Conservation (phyloP, 1,140 invertebrate species). For the Cardiocondyla obscurior region DNA sequence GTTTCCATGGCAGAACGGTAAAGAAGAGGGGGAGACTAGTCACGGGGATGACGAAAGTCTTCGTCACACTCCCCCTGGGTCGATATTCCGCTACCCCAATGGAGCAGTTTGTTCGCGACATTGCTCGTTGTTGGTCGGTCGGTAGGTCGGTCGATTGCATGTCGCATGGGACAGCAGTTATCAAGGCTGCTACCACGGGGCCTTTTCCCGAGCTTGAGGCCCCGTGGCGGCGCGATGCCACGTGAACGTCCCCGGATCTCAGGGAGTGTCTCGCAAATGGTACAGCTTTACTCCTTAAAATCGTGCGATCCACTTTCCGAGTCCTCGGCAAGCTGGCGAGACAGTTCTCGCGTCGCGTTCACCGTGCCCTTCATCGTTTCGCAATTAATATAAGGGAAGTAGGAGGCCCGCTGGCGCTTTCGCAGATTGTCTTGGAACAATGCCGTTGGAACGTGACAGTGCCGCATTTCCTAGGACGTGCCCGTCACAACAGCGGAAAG, state of each 20-base stretch:
- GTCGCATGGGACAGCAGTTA: conserved; percentile 80
- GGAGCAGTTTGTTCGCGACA: conserved; percentile 74
- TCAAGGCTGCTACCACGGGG: conserved; percentile 64
- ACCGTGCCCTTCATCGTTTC: neutral
- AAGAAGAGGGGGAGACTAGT: neutral
- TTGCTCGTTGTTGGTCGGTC: conserved; percentile 31
- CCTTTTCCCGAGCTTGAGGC: conserved; percentile 61
- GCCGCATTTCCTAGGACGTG: neutral
- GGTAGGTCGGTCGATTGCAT: conserved; percentile 18
- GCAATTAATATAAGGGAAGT: neutral
- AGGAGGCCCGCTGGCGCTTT: neutral
- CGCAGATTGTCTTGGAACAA: neutral
- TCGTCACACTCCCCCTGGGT: conserved; percentile 56
- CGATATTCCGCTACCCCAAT: conserved; percentile 71
- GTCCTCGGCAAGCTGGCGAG: neutral
- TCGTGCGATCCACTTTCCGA: neutral
- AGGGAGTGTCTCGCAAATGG: conserved; percentile 21
- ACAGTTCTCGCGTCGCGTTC: neutral
- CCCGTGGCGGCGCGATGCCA: neutral
- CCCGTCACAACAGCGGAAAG: neutral
- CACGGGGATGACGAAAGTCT: conserved; percentile 44
- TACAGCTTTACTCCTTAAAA: neutral
- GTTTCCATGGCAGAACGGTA: neutral
- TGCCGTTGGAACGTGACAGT: neutral
- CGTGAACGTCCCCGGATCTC: neutral